Base-by-base conservation (phyloP, 2,888 invertebrate species). In the Boloria euphrosyne region DNA sequence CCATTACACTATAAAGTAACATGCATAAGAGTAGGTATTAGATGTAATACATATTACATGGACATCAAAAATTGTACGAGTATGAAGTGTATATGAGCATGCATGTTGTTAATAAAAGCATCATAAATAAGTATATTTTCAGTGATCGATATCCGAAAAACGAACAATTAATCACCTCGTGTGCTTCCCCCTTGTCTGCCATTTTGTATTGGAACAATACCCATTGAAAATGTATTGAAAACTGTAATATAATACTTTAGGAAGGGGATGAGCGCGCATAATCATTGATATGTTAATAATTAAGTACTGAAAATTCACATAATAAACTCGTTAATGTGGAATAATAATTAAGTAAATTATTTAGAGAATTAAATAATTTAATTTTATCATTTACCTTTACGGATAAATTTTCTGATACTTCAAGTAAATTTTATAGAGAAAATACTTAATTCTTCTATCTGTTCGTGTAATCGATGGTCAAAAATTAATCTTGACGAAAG, bases 101-200 rank as follows among this genome's bases (percentile, higher is more conserved):
- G 3, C 16, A 49, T 16, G 10, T 47, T n/a, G 14, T 3, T 47
- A 10, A 38, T 38, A 38, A 31, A 31, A 31, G 47, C 16, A 16
- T 4, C 47, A 16, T 47, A 7, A 49, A 16, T 10, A 22, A 22
- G 22, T 46, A 31, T 46, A 18, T 22, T 18, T 55, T 55, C 13
- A 66, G 66, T 63, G 62, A 66, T 67, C 67, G 46, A 68, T 63
- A 61, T 66, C 63, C 61, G 73, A 76, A 76, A 74, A 75, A 74
- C 74, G 67, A 74, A 76, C 76, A 77, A 82, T 85, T 83, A 76
- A 81, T 81, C 81, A 81, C 71, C 73, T 72, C 70, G 80, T 75
- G 78, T 75, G 70, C 53, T 70, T 76, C 75, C 79, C 78, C 78
- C 57, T 27, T 63, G 63, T 66, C 17, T 47, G 61, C 59, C 60